Base-by-base conservation (phyloP, 2,113 vertebrate species). In the Calyptommatus sinebrachiatus region DNA sequence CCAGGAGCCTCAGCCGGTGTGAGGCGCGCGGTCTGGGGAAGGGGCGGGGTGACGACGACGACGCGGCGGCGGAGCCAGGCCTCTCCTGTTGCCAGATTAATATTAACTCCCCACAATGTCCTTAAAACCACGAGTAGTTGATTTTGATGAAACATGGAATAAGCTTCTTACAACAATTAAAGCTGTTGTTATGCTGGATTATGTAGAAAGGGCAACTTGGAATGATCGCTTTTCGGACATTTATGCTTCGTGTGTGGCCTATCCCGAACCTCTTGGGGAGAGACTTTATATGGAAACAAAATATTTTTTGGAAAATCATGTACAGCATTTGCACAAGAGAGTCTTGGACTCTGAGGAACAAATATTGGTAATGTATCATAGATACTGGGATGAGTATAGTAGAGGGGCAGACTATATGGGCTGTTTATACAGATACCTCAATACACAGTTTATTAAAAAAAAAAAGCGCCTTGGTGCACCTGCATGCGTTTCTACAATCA, bases 131-230 rank as follows among this genome's bases (percentile, higher is more conserved):
- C 97, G 98, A 95, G 98, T 99, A 91, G 98, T 99, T 95, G 97
- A 99, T 94, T 99, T 99, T 85, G 98, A 99, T 88, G 98, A 99
- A 95, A 99, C 98, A 94, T 99, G 98, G 98, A 99, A 97, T 95
- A 99, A 99, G 91, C 97, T 99, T 90, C 94, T 99, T 86, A 97
- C 97, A 73, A 99, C 98, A 79, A 97, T 99, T 96, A 98, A 97
- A 95, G 98, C 98, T 57, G 98, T 99, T 84, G 98, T 99, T 90
- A 99, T 98, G 98, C 95, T 99, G 86, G 98, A 99, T 92, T 98
- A 99, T 57, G 97, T 99, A 75, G 98, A 99, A 92, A 96, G 98
- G 95, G 96, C 97, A 28, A 99, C 98, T 0, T 99, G 98, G 98
- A 99, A 99, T 0, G 98, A 99, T 89, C 95, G 98, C 63, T 99